Evolutionary conservation across 2,888 invertebrate genomes (phyloP), one percentile per base, ranked within the genome.

Genomic region (Prosapia bicincta): DNA sequence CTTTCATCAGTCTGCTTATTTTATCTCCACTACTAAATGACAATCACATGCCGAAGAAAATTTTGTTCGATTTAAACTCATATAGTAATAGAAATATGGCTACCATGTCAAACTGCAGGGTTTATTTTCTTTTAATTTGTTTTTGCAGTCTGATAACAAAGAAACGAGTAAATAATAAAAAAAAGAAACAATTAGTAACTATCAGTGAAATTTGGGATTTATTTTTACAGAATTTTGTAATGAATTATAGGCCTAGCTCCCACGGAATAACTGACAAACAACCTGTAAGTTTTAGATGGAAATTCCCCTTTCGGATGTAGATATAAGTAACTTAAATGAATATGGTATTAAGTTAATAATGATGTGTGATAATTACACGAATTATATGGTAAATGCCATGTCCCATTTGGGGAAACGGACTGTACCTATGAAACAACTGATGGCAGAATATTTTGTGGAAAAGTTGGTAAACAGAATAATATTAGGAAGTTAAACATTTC

Each of bases 271-370:
- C 77, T 65, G 76, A 76, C 69, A 75, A 78, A 66, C 77, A 77
- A 30, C 69, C 77, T 7, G 66, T 76, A 26, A 26, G 66, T 20
- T 75, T 75, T 67, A 72, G 79, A 10, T 81, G 81, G 6, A 68
- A 79, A 1, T 72, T 54, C 32, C 71, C 38, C n/a, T n/a, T n/a
- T n/a, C n/a, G 24, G 13, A 72, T 72, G 72, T 83, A n/a, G 25
- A 72, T 76, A 69, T 69, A 1, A 30, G 38, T 26, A 71, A 75
- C 32, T 71, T 71, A 43, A 85, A 82, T 80, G 74, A 76, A 67
- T 76, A 76, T 70, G 76, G 73, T n/a, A 70, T 76, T 32, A 76
- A 74, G 66, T 67, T 72, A 25, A 32, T 76, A 20, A 74, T 74
- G 74, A 68, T 76, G 20, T 73, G 73, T 72, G 76, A 76, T 26